Evolutionary conservation across 1,140 invertebrate genomes (phyloP).

Genomic region (Drosophila orena): DNA sequence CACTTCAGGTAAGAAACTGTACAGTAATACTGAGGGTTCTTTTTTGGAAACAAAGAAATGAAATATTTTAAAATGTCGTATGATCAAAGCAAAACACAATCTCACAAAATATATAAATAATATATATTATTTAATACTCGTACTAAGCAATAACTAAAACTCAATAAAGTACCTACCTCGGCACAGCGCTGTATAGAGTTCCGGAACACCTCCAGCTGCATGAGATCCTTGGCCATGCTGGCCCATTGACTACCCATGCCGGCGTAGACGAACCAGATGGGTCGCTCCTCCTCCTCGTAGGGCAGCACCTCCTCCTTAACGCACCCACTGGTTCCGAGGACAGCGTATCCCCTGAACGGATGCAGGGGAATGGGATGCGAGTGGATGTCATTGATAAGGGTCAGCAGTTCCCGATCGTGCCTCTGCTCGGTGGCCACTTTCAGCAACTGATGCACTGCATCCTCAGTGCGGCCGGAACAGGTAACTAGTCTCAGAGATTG

Average conservation of each 20-base stretch:
- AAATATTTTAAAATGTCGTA: neutral
- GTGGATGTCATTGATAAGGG: conserved; percentile 91
- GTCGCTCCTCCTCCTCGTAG: conserved; percentile 87
- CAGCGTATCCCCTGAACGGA: conserved; percentile 90
- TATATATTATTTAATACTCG: too few species aligned
- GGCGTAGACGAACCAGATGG: conserved; percentile 97
- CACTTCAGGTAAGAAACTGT: neutral
- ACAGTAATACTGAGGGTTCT: neutral
- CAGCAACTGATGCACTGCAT: conserved; percentile 90
- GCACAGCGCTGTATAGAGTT: conserved; percentile 91
- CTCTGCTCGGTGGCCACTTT: conserved; percentile 87
- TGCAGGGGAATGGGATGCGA: conserved; percentile 89
- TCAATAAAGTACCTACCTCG: conserved; percentile 74
- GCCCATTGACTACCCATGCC: conserved; percentile 99
- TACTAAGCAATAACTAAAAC: neutral
- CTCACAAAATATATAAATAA: too few species aligned
- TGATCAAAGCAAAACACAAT: too few species aligned
- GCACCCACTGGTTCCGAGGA: conserved; percentile 86
- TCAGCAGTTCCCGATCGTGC: conserved; percentile 91
- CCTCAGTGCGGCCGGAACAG: conserved; percentile 93
- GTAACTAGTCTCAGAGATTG: conserved; percentile 89
- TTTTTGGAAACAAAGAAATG: neutral
- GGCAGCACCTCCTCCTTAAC: conserved; percentile 79
- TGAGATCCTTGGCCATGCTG: conserved; percentile 95
- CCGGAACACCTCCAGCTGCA: conserved; percentile 92